These are phyloP conservation scores for Poliocrania exsul DNA, from an alignment of 2,797 vertebrate genomes.

Conservation along the genomic window DNA sequence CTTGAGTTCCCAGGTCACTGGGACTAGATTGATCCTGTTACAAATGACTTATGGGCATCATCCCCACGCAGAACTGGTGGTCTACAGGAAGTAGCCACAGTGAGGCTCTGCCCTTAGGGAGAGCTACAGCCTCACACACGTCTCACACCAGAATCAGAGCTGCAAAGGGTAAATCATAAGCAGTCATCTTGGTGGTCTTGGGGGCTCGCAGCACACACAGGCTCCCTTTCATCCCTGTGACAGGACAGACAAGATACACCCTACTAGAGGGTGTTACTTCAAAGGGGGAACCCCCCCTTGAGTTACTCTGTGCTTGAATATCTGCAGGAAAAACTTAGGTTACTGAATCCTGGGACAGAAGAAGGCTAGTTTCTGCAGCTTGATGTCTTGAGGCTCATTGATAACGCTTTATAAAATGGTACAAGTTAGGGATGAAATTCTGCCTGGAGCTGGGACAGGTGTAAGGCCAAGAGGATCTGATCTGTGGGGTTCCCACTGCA, in stretches of 20 bases:
- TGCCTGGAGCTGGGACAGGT: neutral
- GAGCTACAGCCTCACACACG: neutral
- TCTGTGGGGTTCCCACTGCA: neutral
- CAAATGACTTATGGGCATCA: neutral
- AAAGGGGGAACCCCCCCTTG: neutral
- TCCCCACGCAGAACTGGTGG: neutral
- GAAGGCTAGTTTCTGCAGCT: neutral
- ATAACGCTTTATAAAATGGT: neutral
- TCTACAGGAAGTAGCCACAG: neutral
- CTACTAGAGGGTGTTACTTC: neutral
- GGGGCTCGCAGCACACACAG: neutral
- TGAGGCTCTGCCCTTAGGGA: neutral
- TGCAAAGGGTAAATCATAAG: neutral
- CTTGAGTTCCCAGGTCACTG: neutral
- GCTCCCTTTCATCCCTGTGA: neutral
- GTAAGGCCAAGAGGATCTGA: neutral
- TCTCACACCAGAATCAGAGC: neutral
- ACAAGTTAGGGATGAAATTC: neutral
- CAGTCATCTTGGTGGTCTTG: neutral
- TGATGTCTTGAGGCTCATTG: neutral
- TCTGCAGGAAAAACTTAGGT: neutral
- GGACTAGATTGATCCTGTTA: neutral
- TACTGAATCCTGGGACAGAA: neutral
- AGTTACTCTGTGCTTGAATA: neutral
- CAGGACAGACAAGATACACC: neutral